These are phyloP conservation scores for Littorina saxatilis DNA, from an alignment of 1,140 invertebrate species.

Conservation along the genomic window DNA sequence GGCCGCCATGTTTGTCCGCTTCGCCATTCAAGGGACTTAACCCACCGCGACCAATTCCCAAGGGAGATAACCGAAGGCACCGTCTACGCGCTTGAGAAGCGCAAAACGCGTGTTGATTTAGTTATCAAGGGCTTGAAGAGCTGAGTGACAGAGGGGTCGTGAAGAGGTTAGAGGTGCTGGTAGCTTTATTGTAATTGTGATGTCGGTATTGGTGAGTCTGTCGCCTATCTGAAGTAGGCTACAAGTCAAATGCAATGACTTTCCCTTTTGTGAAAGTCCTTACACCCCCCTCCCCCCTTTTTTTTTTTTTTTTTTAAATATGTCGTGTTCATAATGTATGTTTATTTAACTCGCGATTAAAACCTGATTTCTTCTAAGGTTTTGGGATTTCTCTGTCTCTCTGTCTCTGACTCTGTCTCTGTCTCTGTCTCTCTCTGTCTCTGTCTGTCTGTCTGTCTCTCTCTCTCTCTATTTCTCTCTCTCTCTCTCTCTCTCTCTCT, in stretches of 20 bases:
- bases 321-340: too few relatives aligned
- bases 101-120: neutral
- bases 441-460: neutral
- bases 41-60: neutral
- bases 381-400: neutral
- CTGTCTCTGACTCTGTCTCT: slow-evolving; percentile 6
- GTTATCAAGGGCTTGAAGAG: neutral
- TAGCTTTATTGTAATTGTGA: too few relatives aligned
- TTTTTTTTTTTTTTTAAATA: too few relatives aligned
- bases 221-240: too few relatives aligned
- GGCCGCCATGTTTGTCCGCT: slow-evolving; percentile 12
- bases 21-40: slow-evolving; percentile 2
- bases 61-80: neutral
- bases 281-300: too few relatives aligned
- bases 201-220: too few relatives aligned
- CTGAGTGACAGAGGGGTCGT: neutral
- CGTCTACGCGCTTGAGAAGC: neutral
- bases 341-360: too few relatives aligned
- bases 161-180: neutral
- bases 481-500: neutral
- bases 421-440: neutral
- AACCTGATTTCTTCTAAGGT: too few relatives aligned
- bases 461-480: too few relatives aligned
- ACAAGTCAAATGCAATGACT: too few relatives aligned
- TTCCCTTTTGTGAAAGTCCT: too few relatives aligned